A percentile compares a stretch with the other conserved stretches of the same genome.
phyloP scores from a whole-genome alignment of 2,113 vertebrate genomes.

The Danio rerio region DNA sequence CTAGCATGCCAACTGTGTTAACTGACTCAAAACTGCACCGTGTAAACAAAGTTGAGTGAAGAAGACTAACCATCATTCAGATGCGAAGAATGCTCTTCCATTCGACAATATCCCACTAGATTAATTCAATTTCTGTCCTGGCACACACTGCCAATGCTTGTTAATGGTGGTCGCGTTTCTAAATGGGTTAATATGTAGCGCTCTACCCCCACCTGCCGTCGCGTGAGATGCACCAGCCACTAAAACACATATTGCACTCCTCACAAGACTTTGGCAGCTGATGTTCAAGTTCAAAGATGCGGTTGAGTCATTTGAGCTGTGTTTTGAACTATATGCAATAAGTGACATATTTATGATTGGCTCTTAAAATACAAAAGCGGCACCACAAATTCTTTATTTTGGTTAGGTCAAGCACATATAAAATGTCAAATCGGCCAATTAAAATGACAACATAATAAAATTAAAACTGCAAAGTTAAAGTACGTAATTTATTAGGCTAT shows the following conservation, averaged over 20 bases:
- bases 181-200: slow-evolving; percentile 65
- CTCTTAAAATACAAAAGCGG: too few species aligned
- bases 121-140: neutral
- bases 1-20: neutral
- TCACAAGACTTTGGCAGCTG: slow-evolving; percentile 26
- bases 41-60: neutral
- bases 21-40: neutral
- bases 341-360: neutral
- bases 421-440: too few species aligned
- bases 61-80: neutral
- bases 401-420: neutral
- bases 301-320: neutral
- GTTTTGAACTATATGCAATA: neutral
- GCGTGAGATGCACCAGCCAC: slow-evolving; percentile 57
- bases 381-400: neutral
- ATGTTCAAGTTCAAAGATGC: slow-evolving; percentile 9
- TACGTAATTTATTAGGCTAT: too few species aligned
- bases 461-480: too few species aligned
- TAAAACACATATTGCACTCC: slow-evolving; percentile 38
- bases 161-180: neutral
- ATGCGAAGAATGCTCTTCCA: neutral
- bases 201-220: slow-evolving; percentile 82
- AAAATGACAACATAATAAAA: too few species aligned
- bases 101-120: neutral
- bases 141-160: neutral